Conservation (phyloP, 2,888 invertebrate species). For the Gisinianus flammeolus region DNA sequence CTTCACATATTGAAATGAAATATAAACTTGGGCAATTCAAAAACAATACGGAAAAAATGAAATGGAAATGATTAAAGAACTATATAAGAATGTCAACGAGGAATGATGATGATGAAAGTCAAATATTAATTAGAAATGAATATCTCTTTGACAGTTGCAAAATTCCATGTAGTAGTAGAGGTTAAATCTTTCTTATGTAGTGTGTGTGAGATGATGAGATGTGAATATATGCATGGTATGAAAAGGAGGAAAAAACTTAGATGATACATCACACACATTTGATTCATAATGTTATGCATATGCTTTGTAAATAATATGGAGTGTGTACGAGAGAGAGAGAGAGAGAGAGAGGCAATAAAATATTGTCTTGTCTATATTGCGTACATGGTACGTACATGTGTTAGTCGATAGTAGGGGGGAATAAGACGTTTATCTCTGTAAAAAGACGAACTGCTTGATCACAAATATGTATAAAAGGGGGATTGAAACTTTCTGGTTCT, state of each 20-base stretch:
- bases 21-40: too few species aligned
- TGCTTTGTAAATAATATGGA: not conserved
- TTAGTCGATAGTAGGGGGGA: too few species aligned
- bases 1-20: too few species aligned
- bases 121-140: not conserved
- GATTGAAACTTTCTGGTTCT: slow-evolving; percentile 20
- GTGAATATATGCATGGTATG: too few species aligned
- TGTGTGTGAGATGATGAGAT: too few species aligned
- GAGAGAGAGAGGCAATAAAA: too few species aligned
- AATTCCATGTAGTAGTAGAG: not conserved
- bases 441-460: not conserved
- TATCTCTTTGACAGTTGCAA: slow-evolving; percentile 20
- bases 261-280: not conserved
- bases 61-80: too few species aligned
- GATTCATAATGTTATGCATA: not conserved
- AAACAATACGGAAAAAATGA: too few species aligned
- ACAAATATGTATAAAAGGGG: slow-evolving; percentile 21
- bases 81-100: too few species aligned
- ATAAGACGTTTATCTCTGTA: not conserved
- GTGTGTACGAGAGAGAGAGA: too few species aligned
- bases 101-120: not conserved
- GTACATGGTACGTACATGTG: not conserved
- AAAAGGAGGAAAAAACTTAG: not conserved
- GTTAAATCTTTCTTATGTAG: not conserved
- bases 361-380: too few species aligned